Conservation (phyloP, 2,113 vertebrate genomes). For the Etheostoma spectabile region DNA sequence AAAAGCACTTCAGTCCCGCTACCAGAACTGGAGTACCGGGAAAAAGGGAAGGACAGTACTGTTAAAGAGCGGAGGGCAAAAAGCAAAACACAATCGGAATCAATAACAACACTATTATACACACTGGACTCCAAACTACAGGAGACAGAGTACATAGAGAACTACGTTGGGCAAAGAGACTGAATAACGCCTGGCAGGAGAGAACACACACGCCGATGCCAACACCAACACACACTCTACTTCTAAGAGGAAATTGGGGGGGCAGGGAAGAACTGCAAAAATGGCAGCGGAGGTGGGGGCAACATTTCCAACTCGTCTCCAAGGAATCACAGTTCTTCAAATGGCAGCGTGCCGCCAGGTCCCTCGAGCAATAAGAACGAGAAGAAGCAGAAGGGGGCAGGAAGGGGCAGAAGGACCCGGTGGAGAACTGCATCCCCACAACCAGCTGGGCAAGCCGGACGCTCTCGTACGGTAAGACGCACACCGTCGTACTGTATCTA, state of each 20-base stretch:
- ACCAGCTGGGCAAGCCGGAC: conserved; percentile 97
- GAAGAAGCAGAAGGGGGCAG: conserved; percentile 94
- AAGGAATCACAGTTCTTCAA: conserved; percentile 92
- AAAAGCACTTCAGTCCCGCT: conserved; percentile 88
- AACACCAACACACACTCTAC: conserved; percentile 85
- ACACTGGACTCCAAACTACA: conserved; percentile 98
- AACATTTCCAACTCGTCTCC: conserved; percentile 91
- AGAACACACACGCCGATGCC: conserved; percentile 81
- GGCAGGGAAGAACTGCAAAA: conserved; percentile 93
- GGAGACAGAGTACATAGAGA: conserved; percentile 98
- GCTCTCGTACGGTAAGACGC: conserved; percentile 90
- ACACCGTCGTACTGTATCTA: background rate
- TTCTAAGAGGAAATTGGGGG: conserved; percentile 88
- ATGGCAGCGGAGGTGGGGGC: conserved; percentile 88
- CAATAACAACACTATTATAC: conserved; percentile 97
- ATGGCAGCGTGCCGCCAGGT: conserved; percentile 90
- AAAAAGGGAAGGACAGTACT: conserved; percentile 91
- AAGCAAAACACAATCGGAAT: conserved; percentile 94
- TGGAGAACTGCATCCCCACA: conserved; percentile 99
- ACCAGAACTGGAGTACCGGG: conserved; percentile 96
- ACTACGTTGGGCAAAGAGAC: conserved; percentile 96
- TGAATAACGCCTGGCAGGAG: conserved; percentile 95
- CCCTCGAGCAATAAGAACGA: conserved; percentile 89
- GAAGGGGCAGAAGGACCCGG: conserved; percentile 95
- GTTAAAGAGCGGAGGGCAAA: conserved; percentile 92